Percentiles rank a stretch among this genome's conserved stretches.
Conservation (phyloP, 2,888 invertebrate genomes). For the Serripes groenlandicus region DNA sequence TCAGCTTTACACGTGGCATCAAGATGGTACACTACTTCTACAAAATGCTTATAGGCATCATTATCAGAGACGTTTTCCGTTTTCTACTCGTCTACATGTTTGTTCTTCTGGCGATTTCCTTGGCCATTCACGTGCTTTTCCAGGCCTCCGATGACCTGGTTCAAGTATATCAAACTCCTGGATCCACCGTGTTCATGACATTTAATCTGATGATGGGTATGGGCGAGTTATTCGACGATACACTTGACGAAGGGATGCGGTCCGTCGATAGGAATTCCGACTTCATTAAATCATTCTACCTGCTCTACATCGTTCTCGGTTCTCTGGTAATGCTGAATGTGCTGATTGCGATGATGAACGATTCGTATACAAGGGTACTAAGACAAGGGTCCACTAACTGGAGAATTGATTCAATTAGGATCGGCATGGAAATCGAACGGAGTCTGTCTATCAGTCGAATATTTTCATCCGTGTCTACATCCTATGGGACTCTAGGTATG, state of each 20-base stretch:
- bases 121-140: constrained; percentile 80
- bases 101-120: constrained; percentile 81
- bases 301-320: constrained; percentile 80
- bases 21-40: constrained; percentile 82
- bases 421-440: constrained; percentile 79
- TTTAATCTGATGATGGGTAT: constrained; percentile 82
- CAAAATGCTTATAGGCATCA: constrained; percentile 82
- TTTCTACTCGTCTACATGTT: constrained; percentile 83
- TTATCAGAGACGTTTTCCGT: constrained; percentile 78
- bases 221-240: constrained; percentile 51
- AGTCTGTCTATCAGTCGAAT: constrained; percentile 37
- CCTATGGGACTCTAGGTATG: constrained; percentile 22
- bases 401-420: constrained; percentile 80
- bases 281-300: constrained; percentile 75
- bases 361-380: constrained; percentile 77
- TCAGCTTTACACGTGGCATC: constrained; percentile 83
- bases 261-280: constrained; percentile 61
- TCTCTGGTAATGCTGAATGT: constrained; percentile 79
- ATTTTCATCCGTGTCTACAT: constrained; percentile 33
- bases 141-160: constrained; percentile 68
- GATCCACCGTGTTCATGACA: constrained; percentile 78
- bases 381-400: constrained; percentile 77
- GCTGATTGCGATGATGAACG: constrained; percentile 82
- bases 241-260: constrained; percentile 48
- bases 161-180: constrained; percentile 66